phyloP scores from a whole-genome alignment of 2,797 vertebrate species.

The Rhabdomys pumilio region DNA sequence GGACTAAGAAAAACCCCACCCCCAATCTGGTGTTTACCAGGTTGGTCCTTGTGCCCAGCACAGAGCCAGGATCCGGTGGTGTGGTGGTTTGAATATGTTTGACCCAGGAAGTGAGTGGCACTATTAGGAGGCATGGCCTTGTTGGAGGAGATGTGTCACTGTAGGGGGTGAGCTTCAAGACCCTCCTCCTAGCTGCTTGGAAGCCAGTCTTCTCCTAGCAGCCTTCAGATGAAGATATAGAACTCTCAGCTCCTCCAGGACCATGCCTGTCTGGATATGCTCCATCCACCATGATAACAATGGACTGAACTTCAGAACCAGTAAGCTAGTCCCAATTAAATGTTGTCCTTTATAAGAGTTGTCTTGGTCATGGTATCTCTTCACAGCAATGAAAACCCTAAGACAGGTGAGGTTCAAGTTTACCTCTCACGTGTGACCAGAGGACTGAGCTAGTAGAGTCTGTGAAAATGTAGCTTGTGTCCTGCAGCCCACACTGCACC shows the following conservation, averaged over 20 bases:
- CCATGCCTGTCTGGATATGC: neutral
- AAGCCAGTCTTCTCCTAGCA: neutral
- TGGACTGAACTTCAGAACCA: too few relatives aligned
- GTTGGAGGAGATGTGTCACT: neutral
- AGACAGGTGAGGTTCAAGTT: neutral
- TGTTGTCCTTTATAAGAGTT: neutral
- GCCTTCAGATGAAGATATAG: neutral
- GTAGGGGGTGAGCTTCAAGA: neutral
- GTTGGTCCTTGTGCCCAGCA: neutral
- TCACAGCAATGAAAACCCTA: neutral
- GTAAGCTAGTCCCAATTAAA: too few relatives aligned
- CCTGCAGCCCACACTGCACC: rapidly evolving
- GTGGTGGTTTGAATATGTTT: neutral
- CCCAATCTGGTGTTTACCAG: neutral
- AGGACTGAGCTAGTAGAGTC: neutral
- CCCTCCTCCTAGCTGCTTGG: neutral
- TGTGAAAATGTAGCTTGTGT: neutral
- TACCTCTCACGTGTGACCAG: rapidly evolving
- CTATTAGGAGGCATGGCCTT: neutral
- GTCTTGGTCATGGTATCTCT: neutral
- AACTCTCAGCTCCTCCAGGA: neutral
- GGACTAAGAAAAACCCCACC: neutral
- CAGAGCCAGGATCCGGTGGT: rapidly evolving
- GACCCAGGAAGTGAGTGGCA: neutral
- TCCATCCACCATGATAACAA: too few relatives aligned